These are phyloP conservation scores for Corythornis cristatus DNA, from an alignment of 2,113 vertebrate species.

Conservation along the genomic window DNA sequence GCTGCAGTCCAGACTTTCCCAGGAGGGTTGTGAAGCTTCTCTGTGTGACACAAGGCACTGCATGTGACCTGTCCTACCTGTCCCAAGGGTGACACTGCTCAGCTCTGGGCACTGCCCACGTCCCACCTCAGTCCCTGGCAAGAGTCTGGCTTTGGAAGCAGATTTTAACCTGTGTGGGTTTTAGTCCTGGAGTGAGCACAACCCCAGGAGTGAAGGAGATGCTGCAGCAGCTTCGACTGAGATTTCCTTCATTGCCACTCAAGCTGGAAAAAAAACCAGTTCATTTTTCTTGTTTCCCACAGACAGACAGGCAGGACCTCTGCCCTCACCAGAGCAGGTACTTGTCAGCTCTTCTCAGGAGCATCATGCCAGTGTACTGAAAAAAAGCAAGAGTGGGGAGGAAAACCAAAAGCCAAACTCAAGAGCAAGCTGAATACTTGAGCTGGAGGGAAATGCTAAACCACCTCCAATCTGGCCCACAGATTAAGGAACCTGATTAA, in stretches of 20 bases:
- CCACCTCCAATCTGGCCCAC: not conserved
- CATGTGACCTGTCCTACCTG: not conserved
- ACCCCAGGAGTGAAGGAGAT: not conserved
- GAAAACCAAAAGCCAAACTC: not conserved
- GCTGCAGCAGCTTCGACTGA: not conserved
- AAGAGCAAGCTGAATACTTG: not conserved
- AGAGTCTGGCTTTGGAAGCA: not conserved
- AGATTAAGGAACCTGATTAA: slow-evolving; percentile 33
- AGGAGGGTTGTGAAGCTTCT: not conserved
- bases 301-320: not conserved
- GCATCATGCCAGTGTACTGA: accelerated
- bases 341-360: not conserved
- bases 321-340: not conserved
- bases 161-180: not conserved
- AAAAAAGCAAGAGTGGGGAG: not conserved
- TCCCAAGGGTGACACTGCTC: not conserved
- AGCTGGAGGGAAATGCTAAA: not conserved
- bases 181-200: not conserved
- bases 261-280: not conserved
- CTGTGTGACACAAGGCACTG: not conserved
- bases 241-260: not conserved
- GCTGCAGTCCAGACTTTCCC: not conserved
- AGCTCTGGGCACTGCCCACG: accelerated
- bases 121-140: not conserved
- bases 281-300: not conserved